These are phyloP conservation scores for Hyposmocoma kahamanoa DNA, from an alignment of 1,140 invertebrate species.

Conservation along the genomic window DNA sequence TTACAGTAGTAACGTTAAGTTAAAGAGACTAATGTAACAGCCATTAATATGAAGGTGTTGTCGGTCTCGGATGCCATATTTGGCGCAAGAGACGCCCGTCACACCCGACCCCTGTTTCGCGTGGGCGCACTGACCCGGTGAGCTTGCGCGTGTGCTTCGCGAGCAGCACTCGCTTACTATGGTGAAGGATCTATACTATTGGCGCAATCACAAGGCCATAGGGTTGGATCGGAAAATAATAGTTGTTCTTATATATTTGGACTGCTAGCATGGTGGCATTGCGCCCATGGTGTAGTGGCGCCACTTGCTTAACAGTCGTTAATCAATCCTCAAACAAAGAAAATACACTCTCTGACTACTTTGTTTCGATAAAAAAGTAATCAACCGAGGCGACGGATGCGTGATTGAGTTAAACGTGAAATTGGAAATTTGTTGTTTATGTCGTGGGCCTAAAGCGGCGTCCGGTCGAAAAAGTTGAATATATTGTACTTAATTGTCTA, in stretches of 20 bases:
- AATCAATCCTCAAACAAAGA: slow-evolving; percentile 8
- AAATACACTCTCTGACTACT: too few species aligned
- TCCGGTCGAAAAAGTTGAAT: slow-evolving; percentile 47
- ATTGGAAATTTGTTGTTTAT: too few species aligned
- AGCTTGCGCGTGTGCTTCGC: slow-evolving; percentile 59
- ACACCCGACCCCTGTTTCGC: slow-evolving; percentile 20
- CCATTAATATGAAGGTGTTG: too few species aligned
- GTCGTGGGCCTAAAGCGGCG: slow-evolving; percentile 56
- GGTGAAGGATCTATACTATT: slow-evolving; percentile 50
- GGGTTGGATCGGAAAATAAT: too few species aligned
- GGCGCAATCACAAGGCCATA: slow-evolving; percentile 31
- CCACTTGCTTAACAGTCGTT: slow-evolving; percentile 31
- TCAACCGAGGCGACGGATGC: slow-evolving; percentile 62
- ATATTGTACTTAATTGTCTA: too few species aligned
- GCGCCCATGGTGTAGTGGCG: slow-evolving; percentile 40
- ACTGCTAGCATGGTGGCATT: slow-evolving; percentile 19
- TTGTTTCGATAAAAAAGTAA: too few species aligned
- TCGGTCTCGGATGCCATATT: slow-evolving; percentile 45
- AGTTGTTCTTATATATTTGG: not conserved
- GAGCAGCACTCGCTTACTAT: slow-evolving; percentile 63
- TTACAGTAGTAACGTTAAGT: too few species aligned
- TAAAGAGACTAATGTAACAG: too few species aligned
- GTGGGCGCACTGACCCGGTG: too few species aligned
- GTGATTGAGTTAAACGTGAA: slow-evolving; percentile 19
- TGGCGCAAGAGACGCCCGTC: not conserved